Percentiles rank a stretch among this genome's conserved stretches.
These are phyloP conservation scores for Andrena hattorfiana DNA, from an alignment of 2,888 invertebrate species.

Conservation along the genomic window DNA sequence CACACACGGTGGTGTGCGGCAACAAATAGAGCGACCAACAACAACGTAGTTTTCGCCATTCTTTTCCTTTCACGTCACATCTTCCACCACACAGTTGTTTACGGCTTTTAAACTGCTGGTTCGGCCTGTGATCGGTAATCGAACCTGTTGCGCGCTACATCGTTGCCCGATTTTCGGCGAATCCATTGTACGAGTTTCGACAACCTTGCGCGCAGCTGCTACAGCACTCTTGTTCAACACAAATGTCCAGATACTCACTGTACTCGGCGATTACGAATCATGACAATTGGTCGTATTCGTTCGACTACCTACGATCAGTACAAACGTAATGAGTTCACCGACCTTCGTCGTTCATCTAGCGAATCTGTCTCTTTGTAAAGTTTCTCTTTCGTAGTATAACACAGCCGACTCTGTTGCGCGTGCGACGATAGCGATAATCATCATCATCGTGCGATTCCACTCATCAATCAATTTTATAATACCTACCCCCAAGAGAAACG, in stretches of 20 bases:
- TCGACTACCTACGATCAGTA: conserved; percentile 11
- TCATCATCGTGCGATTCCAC: no score
- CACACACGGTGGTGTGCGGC: no score
- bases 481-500: no score
- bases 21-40: no score
- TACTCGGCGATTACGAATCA: conserved; percentile 43
- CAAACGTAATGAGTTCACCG: conserved; percentile 48
- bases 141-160: neutral
- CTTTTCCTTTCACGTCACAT: neutral
- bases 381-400: neutral
- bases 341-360: conserved; percentile 28
- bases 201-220: conserved; percentile 36
- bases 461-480: no score
- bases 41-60: no score
- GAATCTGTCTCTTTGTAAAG: neutral
- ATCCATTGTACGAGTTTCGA: conserved; percentile 28
- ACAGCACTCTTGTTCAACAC: conserved; percentile 11
- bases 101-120: no score
- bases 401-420: neutral
- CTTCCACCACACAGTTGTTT: neutral
- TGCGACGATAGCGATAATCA: neutral
- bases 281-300: conserved; percentile 48
- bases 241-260: conserved; percentile 23
- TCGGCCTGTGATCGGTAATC: neutral
- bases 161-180: conserved; percentile 27